Conservation (phyloP, 2,113 vertebrate species). For the Trichechus manatus region DNA sequence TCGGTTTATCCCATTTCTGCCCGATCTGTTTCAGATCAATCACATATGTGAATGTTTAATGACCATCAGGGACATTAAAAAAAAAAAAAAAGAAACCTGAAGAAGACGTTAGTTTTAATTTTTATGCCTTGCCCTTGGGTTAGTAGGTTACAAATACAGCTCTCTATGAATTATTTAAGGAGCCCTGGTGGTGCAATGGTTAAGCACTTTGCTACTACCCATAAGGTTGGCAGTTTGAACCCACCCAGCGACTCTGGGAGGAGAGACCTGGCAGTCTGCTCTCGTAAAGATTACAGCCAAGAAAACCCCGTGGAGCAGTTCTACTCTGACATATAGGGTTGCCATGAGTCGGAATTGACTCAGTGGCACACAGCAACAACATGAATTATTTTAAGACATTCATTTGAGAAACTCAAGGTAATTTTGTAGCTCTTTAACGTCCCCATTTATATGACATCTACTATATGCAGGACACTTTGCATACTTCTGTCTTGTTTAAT, state of each 20-base stretch:
- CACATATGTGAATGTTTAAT: not conserved
- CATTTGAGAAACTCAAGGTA: not conserved
- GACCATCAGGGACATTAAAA: not conserved
- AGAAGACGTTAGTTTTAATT: not conserved
- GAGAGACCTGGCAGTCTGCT: not conserved
- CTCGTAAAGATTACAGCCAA: not conserved
- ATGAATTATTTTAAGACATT: not conserved
- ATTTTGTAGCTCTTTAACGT: not conserved
- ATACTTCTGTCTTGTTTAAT: not conserved
- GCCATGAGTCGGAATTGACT: not conserved
- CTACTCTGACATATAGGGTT: not conserved
- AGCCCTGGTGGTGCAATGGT: not conserved
- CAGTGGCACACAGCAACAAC: not conserved
- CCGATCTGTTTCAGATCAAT: not conserved
- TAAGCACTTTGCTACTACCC: not conserved
- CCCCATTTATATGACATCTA: not conserved
- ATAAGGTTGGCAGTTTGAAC: not conserved
- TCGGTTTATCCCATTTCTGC: not conserved
- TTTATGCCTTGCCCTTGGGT: not conserved
- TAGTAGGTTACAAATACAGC: not conserved
- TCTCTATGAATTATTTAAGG: not conserved
- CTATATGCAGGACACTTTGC: not conserved
- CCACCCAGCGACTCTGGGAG: not conserved
- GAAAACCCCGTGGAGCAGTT: not conserved
- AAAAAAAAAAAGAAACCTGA: not conserved